A percentile compares a stretch with the other conserved stretches of the same genome.
phyloP scores from a whole-genome alignment of 1,140 invertebrate species.

The Brachionus plicatilis region DNA sequence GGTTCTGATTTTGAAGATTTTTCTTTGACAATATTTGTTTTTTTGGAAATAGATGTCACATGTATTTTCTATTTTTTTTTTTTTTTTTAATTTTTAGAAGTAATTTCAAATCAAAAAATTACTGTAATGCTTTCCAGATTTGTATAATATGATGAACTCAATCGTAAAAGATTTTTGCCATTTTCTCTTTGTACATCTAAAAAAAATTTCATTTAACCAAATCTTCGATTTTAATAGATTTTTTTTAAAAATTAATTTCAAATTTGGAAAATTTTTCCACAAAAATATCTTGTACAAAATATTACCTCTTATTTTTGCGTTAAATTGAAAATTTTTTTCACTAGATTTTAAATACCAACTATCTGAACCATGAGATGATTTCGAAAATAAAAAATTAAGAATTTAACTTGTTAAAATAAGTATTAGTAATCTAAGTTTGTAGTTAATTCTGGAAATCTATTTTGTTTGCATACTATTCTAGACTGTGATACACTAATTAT shows the following conservation, averaged over 20 bases:
- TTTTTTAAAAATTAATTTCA: background rate
- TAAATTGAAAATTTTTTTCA: background rate
- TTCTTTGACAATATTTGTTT: conserved; percentile 12
- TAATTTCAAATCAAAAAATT: background rate
- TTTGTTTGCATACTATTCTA: too few species aligned
- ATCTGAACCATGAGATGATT: background rate
- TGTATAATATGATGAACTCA: background rate
- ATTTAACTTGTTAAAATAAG: background rate
- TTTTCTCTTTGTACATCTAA: background rate
- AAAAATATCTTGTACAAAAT: too few species aligned
- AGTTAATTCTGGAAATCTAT: too few species aligned
- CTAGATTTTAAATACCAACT: background rate
- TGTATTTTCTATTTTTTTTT: background rate
- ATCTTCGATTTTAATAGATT: background rate
- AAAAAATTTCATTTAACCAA: background rate
- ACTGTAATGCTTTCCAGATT: background rate
- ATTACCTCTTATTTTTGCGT: too few species aligned
- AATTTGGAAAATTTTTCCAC: background rate
- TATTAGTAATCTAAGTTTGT: background rate
- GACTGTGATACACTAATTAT: too few species aligned
- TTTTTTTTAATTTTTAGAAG: background rate
- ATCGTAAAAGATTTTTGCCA: background rate
- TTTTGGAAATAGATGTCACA: background rate
- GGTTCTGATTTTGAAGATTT: background rate
- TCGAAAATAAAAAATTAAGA: background rate